phyloP scores from a whole-genome alignment of 2,888 invertebrate species.

The Eupithecia abbreviata region DNA sequence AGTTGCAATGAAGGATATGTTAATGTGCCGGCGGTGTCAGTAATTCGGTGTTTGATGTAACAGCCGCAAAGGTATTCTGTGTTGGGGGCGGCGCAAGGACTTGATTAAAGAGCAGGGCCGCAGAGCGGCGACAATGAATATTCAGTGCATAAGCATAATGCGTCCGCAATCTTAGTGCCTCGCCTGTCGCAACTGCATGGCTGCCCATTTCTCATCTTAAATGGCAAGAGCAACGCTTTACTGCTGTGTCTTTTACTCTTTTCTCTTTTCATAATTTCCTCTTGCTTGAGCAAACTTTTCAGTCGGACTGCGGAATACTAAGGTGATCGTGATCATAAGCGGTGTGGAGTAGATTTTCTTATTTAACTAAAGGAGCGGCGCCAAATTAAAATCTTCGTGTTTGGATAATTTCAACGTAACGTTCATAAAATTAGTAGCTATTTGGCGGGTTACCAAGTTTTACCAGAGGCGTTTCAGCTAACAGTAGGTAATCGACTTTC shows the following conservation, averaged over 20 bases:
- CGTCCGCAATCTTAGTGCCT: constrained; percentile 70
- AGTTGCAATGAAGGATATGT: constrained; percentile 11
- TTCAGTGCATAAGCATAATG: constrained; percentile 77
- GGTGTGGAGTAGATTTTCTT: constrained; percentile 18
- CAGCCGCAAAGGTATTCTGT: constrained; percentile 52
- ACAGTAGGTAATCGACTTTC: constrained; percentile 26
- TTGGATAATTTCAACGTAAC: constrained; percentile 10
- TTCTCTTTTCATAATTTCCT: constrained; percentile 40
- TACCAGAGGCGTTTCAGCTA: constrained; percentile 10
- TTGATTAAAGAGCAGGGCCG: constrained; percentile 73
- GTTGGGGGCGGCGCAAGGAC: constrained; percentile 56
- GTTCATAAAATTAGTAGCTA: constrained; percentile 1
- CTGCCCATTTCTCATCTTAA: constrained; percentile 80
- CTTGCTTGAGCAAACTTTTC: constrained; percentile 38
- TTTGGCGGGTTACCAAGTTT: constrained; percentile 13
- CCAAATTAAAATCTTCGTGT: constrained; percentile 16
- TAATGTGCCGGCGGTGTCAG: constrained; percentile 19
- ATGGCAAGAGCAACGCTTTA: constrained; percentile 67
- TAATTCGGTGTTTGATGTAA: constrained; percentile 37
- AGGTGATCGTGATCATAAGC: constrained; percentile 40
- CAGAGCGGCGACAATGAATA: constrained; percentile 71
- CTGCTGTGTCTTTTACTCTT: constrained; percentile 47
- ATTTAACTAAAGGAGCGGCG: not conserved
- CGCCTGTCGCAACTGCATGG: constrained; percentile 69
- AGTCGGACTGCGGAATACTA: constrained; percentile 24